Evolutionary conservation across 2,888 invertebrate species (phyloP).

Genomic region (Eupithecia exiguata): DNA sequence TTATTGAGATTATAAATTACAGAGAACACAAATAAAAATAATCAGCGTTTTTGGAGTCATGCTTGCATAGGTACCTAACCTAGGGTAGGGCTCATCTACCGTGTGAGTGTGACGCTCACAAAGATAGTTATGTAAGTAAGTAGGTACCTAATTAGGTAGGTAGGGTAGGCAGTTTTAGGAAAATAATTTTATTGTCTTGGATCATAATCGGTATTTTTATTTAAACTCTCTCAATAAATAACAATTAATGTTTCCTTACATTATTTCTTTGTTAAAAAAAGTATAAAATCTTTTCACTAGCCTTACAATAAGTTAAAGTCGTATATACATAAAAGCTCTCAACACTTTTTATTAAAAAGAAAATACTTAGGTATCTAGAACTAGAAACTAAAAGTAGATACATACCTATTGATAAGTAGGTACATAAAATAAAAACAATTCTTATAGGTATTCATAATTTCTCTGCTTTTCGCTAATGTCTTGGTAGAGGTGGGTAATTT

Average conservation of each 20-base stretch:
- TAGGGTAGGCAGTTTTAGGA: not conserved
- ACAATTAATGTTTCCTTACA: slow-evolving; percentile 11
- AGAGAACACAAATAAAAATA: too few relatives aligned
- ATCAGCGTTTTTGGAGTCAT: too few relatives aligned
- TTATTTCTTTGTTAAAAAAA: slow-evolving; percentile 22
- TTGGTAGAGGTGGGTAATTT: slow-evolving; percentile 5
- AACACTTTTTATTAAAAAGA: not conserved
- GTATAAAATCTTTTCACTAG: slow-evolving; percentile 67
- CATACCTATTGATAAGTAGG: not conserved
- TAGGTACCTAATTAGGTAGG: too few relatives aligned
- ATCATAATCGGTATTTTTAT: not conserved
- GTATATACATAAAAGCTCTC: not conserved
- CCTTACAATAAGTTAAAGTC: slow-evolving; percentile 65
- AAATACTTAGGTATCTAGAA: not conserved
- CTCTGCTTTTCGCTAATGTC: not conserved
- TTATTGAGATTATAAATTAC: too few relatives aligned
- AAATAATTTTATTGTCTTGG: not conserved
- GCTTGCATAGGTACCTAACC: too few relatives aligned
- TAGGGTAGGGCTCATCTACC: too few relatives aligned
- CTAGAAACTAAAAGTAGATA: not conserved
- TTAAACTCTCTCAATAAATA: slow-evolving; percentile 9
- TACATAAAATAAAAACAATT: not conserved
- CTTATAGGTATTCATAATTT: not conserved
- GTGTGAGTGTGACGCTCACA: too few relatives aligned
- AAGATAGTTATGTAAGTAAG: too few relatives aligned